Base-by-base conservation (phyloP, 2,113 vertebrate species). In the Hystrix cristata region DNA sequence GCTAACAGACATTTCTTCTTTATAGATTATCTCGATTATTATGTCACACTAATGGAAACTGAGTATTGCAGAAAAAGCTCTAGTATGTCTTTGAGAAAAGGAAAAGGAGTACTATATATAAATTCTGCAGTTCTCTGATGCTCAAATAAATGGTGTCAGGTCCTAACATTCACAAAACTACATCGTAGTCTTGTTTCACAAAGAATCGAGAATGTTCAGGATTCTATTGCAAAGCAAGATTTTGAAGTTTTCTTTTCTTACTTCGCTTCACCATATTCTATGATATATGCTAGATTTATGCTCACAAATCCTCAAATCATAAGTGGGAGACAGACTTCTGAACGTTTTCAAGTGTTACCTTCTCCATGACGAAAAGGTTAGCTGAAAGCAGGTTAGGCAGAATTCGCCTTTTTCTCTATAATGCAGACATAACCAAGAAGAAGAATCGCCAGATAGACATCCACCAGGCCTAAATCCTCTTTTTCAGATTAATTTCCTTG, bases 381-480 rank as follows among this genome's bases (percentile, higher is more conserved):
- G 12, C 9, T 81, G 29, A 53, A 95, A 88, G 53, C 3, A 34
- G 48, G 81, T 72, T 91, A 46, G 31, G 69, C 31, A 69, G 38
- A 55, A 92, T 81, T 96, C 83, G 5, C 29, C 51, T 55, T 55
- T 79, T 95, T 78, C 29, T 43, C 92, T 93, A 96, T 86, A 89
- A 82, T 15, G 0, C 1, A 71, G 0, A 95, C 79, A 69, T 87
- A 91, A 53, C 95, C 55, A 90, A 80, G 90, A 90, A 92, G 89
- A 18, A 97, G 88, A 80, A 85, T 43, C 92, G 97, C 96, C 74
- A 67, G 80, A 90, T 6, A 95, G 90, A 96, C 5, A 84, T 11
- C 46, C 74, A 57, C 38, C 88, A 95, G 71, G 74, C 60, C 90
- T 93, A 93, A 97, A 95, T 74, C n/a, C 87, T 65, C 31, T 31